Conservation (phyloP, 64 coral and sea anemone species). For the Actinia tenebrosa region DNA sequence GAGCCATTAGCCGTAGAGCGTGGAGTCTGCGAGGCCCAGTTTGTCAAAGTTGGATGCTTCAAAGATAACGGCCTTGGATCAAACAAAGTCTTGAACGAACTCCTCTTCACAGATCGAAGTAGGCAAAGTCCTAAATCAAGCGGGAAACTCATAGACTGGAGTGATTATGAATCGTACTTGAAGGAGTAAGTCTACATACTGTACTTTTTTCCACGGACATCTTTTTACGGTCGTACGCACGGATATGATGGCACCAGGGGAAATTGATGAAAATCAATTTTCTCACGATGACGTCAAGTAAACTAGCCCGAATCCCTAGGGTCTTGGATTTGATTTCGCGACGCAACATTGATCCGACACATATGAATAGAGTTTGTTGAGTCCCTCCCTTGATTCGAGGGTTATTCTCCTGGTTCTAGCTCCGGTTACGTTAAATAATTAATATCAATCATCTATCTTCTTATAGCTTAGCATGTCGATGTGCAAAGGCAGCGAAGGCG, state of each 20-base stretch:
- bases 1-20: not conserved
- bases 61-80: not conserved
- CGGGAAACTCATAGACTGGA: not conserved
- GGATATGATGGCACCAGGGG: too few relatives aligned
- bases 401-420: not conserved
- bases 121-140: not conserved
- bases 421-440: too few relatives aligned
- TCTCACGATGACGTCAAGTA: too few relatives aligned
- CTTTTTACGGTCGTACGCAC: not conserved
- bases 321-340: too few relatives aligned
- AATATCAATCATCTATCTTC: too few relatives aligned
- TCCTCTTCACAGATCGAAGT: constrained; percentile 3
- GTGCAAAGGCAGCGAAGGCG: constrained; percentile 10
- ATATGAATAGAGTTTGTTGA: too few relatives aligned
- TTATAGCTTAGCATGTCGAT: constrained; percentile 42
- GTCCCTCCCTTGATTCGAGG: too few relatives aligned
- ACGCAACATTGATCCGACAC: too few relatives aligned
- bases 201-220: not conserved
- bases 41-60: not conserved
- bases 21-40: not conserved
- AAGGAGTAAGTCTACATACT: not conserved
- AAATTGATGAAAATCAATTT: too few relatives aligned
- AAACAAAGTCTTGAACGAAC: not conserved
- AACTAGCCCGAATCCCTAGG: too few relatives aligned
- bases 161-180: not conserved